A percentile compares a stretch with the other conserved stretches of the same genome.
Evolutionary conservation across 2,113 vertebrate species (phyloP).

Genomic region (Ailuropoda melanoleuca): DNA sequence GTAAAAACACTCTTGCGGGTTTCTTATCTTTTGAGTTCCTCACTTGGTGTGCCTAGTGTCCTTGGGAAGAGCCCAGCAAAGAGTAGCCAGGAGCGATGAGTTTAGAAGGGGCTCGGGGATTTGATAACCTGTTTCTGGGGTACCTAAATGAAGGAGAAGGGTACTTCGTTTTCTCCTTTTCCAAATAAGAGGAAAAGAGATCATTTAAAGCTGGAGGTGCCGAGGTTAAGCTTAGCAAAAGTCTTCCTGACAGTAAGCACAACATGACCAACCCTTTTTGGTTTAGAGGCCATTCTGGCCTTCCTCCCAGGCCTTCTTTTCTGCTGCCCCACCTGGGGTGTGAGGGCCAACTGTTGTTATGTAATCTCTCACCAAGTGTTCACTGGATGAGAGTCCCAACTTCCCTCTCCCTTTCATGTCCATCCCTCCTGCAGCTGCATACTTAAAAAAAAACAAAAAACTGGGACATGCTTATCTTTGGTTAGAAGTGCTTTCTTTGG

Average conservation of each 20-base stretch:
- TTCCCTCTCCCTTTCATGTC: not conserved
- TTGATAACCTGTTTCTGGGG: not conserved
- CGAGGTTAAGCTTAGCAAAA: not conserved
- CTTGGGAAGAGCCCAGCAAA: not conserved
- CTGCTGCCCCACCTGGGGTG: not conserved
- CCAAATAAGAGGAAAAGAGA: not conserved
- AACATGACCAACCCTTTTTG: not conserved
- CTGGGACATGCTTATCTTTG: not conserved
- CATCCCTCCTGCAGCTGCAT: not conserved
- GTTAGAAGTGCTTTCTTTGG: not conserved
- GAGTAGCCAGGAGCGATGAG: not conserved
- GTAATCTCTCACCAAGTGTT: not conserved
- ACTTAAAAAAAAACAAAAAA: not conserved
- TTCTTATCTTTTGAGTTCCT: conserved; percentile 20
- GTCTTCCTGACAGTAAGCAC: not conserved
- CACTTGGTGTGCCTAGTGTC: not conserved
- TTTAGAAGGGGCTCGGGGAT: not conserved
- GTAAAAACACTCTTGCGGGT: not conserved
- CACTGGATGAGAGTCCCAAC: not conserved
- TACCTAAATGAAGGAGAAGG: not conserved
- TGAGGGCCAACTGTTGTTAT: not conserved
- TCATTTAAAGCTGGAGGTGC: not conserved
- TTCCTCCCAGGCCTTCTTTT: not conserved
- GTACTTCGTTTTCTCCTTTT: not conserved
- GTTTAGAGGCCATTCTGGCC: not conserved